Base-by-base conservation (phyloP, 2,797 vertebrate genomes). In the Pseudochromis fuscus region DNA sequence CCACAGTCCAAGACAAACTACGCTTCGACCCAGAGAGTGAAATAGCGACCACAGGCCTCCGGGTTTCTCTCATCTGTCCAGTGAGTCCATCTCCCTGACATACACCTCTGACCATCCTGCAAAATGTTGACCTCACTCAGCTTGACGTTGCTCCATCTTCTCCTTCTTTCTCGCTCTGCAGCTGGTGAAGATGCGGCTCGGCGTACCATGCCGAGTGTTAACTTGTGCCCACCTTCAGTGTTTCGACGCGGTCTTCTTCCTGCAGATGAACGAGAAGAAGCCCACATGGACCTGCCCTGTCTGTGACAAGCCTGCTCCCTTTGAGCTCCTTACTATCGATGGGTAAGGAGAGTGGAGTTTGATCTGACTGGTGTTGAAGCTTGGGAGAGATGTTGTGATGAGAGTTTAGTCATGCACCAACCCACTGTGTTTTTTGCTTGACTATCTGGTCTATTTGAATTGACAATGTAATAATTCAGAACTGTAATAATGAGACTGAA, bases 251-350 rank as follows among this genome's bases (percentile, higher is more conserved):
- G 98, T 98, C 77, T 99, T 99, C 92, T 99, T 99, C 91, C 95
- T 99, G 85, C 98, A 99, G 94, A 99, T 99, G 98, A 99, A 99
- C 1, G 98, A 99, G 90, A 99, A 99, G 89, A 99, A 99, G 74
- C 98, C 98, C 72, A 99, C 98, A 0, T 99, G 98, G 98, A 97
- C 96, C 85, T 99, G 98, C 67, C 98, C 98, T 0, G 98, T 99
- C 63, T 99, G 98, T 19, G 98, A 99, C 91, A 99, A 99, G 84
- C 96, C 97, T 0, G 98, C 98, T 6, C 96, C 97, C 16, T 99
- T 97, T 11, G 96, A 98, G 90, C 95, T 98, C 88, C 96, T 99
- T 61, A 97, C 97, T 80, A 99, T 99, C 1, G 98, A 99, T 10
- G 97, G 97, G 98, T 97, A 89, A 91, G 92, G 3, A 69, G 56